Evolutionary conservation across 2,888 invertebrate species (phyloP), one percentile per base, ranked within the genome.

Genomic region (Parnassius apollo): DNA sequence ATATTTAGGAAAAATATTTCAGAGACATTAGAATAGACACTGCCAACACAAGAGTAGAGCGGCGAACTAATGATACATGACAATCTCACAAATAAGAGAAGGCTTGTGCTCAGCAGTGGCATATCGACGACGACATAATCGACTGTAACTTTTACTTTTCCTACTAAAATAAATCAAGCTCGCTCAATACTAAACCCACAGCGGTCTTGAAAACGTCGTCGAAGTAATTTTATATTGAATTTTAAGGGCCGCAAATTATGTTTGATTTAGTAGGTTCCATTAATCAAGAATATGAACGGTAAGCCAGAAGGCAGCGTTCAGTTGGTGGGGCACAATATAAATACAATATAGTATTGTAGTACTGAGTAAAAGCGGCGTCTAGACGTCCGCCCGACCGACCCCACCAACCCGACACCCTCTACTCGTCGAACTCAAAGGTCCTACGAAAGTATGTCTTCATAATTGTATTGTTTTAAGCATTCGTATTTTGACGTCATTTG

Each of bases 371-470:
- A 65, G 75, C 75, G 76, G 76, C 81, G 89, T 90, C 89, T 89
- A 89, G 90, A 91, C 89, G 81, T 76, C 82, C 83, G 82, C 83
- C 81, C 86, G 81, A 83, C 81, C 86, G 81, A 83, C 74, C 69
- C 61, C 74, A 49, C 69, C 71, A 68, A 74, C 72, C 69, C 69
- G 71, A 61, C 72, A 69, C 66, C 73, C 72, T 64, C 67, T 74
- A 69, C 61, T 59, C 59, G 68, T 59, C 59, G 68, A 71, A 69
- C 73, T 71, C 73, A 72, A 78, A 81, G 77, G 75, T 76, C 78
- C 80, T 80, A 84, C 80, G 82, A 83, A 82, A 86, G 84, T 83
- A 81, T 85, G 76, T 79, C 80, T 78, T 76, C 77, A 80, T 84
- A 78, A 84, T 75, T 73, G 68, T 71, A 76, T 74, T 70, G 65